A percentile compares a stretch with the other conserved stretches of the same genome.
Conservation (phyloP, 1,140 invertebrate genomes). For the Caenorhabditis brenneri region DNA sequence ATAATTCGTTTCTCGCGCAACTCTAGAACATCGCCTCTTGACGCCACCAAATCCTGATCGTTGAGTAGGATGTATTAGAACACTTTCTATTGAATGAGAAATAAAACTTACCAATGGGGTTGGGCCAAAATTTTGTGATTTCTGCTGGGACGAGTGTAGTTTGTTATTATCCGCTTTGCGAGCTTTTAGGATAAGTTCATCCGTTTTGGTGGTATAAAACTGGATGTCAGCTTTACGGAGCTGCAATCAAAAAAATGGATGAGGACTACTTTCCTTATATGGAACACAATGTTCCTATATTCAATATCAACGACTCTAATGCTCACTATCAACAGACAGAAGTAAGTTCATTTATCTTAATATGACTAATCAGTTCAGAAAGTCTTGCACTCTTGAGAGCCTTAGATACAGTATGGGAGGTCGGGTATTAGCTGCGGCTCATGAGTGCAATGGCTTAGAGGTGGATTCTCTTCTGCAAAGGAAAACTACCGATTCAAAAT, state of each 20-base stretch:
- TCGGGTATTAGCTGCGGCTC: too few relatives aligned
- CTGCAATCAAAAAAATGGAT: background rate
- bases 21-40: conserved; percentile 23
- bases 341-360: too few relatives aligned
- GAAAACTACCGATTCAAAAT: too few relatives aligned
- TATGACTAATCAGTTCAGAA: too few relatives aligned
- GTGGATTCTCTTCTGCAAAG: too few relatives aligned
- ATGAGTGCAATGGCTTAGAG: too few relatives aligned
- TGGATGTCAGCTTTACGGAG: conserved; percentile 1
- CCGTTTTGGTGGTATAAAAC: background rate
- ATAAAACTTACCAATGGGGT: background rate
- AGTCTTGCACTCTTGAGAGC: too few relatives aligned
- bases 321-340: too few relatives aligned
- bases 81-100: background rate
- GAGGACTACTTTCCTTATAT: background rate
- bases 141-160: background rate
- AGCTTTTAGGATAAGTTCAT: conserved; percentile 12
- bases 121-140: background rate
- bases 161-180: background rate
- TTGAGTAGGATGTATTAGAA: background rate
- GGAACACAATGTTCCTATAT: too few relatives aligned
- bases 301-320: too few relatives aligned
- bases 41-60: background rate
- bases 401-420: too few relatives aligned
- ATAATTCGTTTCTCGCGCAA: conserved; percentile 15